Conservation (phyloP, 2,797 vertebrate species). For the Echeneis naucrates region DNA sequence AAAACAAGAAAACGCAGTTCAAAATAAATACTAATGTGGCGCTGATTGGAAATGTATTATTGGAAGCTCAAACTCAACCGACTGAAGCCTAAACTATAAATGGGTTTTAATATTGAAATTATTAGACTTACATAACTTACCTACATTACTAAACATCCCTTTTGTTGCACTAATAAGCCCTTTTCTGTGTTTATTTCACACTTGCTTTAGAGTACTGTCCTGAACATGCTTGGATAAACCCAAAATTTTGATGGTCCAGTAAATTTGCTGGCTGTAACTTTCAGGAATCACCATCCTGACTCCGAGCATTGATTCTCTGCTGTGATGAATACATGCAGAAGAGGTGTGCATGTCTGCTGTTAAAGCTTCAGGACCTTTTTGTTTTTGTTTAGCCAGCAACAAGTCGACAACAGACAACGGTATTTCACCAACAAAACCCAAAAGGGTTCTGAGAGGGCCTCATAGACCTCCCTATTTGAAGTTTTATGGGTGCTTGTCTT, state of each 20-base stretch:
- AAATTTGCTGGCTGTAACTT: conserved; percentile 2
- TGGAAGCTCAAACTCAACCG: neutral
- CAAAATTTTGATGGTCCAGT: conserved; percentile 22
- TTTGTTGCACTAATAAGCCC: neutral
- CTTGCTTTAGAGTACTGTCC: conserved; percentile 2
- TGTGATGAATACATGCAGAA: conserved; percentile 6
- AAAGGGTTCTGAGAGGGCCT: conserved; percentile 52
- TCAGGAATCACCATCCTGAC: conserved; percentile 14
- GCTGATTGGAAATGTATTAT: neutral
- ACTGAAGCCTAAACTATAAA: neutral
- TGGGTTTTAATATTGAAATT: conserved; percentile 7
- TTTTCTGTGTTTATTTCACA: neutral
- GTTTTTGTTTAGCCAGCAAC: conserved; percentile 57
- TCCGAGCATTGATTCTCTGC: neutral
- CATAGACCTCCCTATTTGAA: conserved; percentile 80
- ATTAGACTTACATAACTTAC: neutral
- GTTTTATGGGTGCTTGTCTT: conserved; percentile 83
- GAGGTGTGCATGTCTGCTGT: conserved; percentile 13
- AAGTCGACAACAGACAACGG: conserved; percentile 58
- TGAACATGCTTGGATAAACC: conserved; percentile 1
- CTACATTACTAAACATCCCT: too few species aligned
- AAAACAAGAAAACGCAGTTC: neutral
- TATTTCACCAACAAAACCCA: conserved; percentile 57
- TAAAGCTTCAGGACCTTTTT: conserved; percentile 30
- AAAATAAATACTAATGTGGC: too few species aligned